Evolutionary conservation across 2,888 invertebrate genomes (phyloP).

Genomic region (Ophonus ardosiacus): DNA sequence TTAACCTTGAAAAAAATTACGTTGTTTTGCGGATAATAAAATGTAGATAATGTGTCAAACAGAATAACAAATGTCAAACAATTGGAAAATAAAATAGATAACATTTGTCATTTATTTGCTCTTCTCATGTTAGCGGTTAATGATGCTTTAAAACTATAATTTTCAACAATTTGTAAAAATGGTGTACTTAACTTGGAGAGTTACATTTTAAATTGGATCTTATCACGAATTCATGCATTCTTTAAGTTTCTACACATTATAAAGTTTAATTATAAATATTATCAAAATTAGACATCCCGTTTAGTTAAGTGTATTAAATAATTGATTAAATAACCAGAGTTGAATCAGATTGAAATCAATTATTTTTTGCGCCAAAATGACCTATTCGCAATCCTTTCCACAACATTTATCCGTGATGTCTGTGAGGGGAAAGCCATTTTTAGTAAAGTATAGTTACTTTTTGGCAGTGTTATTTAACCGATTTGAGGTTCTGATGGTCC

Average conservation of each 20-base stretch:
- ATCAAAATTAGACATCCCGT: not conserved
- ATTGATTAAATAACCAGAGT: no score
- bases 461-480: no score
- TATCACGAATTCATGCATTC: not conserved
- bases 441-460: no score
- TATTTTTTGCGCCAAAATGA: no score
- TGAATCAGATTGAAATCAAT: no score
- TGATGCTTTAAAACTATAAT: not conserved
- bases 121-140: not conserved
- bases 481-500: no score
- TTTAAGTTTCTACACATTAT: not conserved
- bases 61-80: constrained; percentile 10
- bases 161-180: not conserved
- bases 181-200: not conserved
- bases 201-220: not conserved
- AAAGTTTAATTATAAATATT: not conserved
- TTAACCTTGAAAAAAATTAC: constrained; percentile 36
- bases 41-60: constrained; percentile 8
- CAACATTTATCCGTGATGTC: no score
- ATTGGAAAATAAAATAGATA: constrained; percentile 14
- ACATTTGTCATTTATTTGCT: not conserved
- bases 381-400: no score
- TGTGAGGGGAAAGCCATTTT: no score
- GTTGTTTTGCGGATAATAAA: constrained; percentile 33
- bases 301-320: no score